Base-by-base conservation (phyloP, 2,113 vertebrate species). In the Salvelinus namaycush region DNA sequence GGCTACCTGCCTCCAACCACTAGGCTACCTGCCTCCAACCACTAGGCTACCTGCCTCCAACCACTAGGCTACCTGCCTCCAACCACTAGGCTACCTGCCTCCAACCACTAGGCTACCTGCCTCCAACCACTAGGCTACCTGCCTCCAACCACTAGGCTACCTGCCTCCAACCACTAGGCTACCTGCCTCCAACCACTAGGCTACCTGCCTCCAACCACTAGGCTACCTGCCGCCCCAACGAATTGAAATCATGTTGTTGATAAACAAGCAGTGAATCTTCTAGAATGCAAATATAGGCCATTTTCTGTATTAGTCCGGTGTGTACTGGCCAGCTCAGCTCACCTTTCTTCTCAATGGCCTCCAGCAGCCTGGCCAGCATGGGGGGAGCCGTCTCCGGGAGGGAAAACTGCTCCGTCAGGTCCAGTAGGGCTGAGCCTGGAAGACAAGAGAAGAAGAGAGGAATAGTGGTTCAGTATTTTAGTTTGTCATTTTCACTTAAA, bases 331-430 rank as follows among this genome's bases (percentile, higher is more conserved):
- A 16, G 6, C n/a, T 7, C 14, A 62, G 48, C 89, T 80, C 90
- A 98, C 98, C 98, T 96, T 97, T 99, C 86, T 89, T 97, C 90
- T 99, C 98, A 22, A 99, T 96, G 70, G 94, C 87, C 83, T 98
- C 96, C 74, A 98, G 79, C 54, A 99, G 93, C 87, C 93, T 94
- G 85, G 93, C 83, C 57, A 99, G 91, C 83, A 97, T 87, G 0
- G 94, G 95, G 0, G 97, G 96, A 64, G 96, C 94, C 0, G 91
- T 70, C 22, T 97, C 96, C 51, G 97, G 96, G 73, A 95, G 94
- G 57, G 92, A 87, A 18, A 99, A 99, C 91, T 98, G 97, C 81
- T 99, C 98, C 0, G 92, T 94, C 84, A 99, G 88, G 86, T 99
- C 98, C 1, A 91, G 93, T 85, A 98, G 90, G 64, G 83, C 87